phyloP scores from a whole-genome alignment of 2,797 vertebrate species.

The Macroramphosus scolopax region DNA sequence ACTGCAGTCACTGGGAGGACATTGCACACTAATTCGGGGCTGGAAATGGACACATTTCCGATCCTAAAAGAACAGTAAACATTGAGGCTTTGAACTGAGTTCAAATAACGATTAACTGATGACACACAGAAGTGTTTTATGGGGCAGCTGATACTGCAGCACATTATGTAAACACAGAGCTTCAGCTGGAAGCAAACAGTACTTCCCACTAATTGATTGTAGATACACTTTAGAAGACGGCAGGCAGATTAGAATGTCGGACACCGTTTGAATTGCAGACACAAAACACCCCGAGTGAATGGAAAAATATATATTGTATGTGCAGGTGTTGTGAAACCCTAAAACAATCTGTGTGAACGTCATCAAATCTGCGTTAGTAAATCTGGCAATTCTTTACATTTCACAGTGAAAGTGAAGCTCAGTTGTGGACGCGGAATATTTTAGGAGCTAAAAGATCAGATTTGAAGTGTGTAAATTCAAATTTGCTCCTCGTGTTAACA shows the following conservation, averaged over 20 bases:
- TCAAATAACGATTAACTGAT: slow-evolving; percentile 61
- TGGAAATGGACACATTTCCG: slow-evolving; percentile 14
- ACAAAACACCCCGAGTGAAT: too few species aligned
- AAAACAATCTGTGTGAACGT: slow-evolving; percentile 3
- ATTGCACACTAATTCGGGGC: background rate
- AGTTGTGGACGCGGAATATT: background rate
- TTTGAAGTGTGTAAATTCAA: too few species aligned
- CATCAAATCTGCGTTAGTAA: slow-evolving; percentile 8
- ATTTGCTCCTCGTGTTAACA: slow-evolving; percentile 21
- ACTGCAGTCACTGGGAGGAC: background rate
- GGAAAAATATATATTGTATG: too few species aligned
- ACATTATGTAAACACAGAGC: slow-evolving; percentile 36
- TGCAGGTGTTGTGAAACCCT: background rate
- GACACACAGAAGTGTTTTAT: slow-evolving; percentile 5
- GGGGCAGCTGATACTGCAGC: slow-evolving; percentile 13
- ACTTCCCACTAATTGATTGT: slow-evolving; percentile 21
- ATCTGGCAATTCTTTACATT: background rate
- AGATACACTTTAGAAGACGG: slow-evolving; percentile 18
- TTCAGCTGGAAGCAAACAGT: slow-evolving; percentile 35
- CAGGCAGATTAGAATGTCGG: background rate
- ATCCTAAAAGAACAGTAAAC: slow-evolving; percentile 20
- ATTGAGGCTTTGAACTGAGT: slow-evolving; percentile 56
- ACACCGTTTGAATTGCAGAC: slow-evolving; percentile 9
- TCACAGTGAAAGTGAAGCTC: slow-evolving; percentile 7
- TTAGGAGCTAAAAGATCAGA: too few species aligned